A percentile compares a stretch with the other conserved stretches of the same genome.
These are phyloP conservation scores for Numenius phaeopus DNA, from an alignment of 2,797 vertebrate species.

Conservation along the genomic window DNA sequence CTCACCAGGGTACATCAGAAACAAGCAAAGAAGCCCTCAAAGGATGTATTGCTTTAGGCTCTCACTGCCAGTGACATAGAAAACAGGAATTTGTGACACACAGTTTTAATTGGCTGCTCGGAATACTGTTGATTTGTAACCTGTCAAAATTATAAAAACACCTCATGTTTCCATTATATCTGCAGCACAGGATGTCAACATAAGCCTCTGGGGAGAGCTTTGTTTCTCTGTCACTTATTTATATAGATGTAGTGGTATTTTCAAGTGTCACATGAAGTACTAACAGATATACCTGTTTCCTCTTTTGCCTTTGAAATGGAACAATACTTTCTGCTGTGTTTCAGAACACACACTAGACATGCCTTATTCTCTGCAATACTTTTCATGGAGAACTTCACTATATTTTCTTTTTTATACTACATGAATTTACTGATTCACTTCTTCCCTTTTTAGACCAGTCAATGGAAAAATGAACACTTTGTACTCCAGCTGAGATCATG, in stretches of 20 bases:
- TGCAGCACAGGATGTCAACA: background rate
- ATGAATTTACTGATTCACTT: background rate
- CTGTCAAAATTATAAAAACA: background rate
- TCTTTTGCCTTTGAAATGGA: background rate
- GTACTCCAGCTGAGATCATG: background rate
- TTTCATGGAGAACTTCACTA: background rate
- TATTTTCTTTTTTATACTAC: background rate
- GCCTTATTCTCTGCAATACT: background rate
- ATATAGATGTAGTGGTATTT: background rate
- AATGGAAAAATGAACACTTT: background rate
- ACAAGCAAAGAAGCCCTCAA: background rate
- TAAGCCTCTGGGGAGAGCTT: background rate
- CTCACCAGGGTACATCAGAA: background rate
- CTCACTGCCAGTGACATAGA: rapidly evolving
- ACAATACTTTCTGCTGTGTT: background rate
- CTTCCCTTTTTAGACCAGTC: background rate
- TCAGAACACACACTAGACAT: background rate
- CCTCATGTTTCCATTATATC: background rate
- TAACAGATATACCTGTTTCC: background rate
- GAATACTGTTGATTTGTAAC: background rate
- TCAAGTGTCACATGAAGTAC: background rate
- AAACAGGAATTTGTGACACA: background rate
- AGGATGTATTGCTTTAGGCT: background rate
- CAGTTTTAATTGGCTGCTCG: conserved; percentile 5
- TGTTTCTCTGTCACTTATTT: background rate